Base-by-base conservation (phyloP, 1,140 invertebrate genomes). In the Halyomorpha halys region DNA sequence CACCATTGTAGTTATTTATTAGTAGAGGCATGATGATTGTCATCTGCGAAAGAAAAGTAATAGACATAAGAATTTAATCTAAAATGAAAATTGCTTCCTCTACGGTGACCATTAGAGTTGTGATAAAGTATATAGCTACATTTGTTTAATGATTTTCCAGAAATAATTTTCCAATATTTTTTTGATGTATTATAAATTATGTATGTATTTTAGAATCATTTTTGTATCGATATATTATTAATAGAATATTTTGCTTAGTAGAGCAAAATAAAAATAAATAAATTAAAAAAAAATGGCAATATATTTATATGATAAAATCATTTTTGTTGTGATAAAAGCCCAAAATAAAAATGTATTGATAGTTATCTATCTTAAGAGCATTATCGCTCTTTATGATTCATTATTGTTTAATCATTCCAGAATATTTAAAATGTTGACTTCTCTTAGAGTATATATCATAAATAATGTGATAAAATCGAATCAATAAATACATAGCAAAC, bases 341-440 rank as follows among this genome's bases (percentile, higher is more conserved):
- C 21, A 19, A 18, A 11, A 49, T 18, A 19, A 49, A 18, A 49
- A 21, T 49, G n/a, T 19, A 49, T 21, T 16, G n/a, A 19, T 21
- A 49, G 21, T 49, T 47, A 49, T 18, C n/a, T 49, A 21, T 49
- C n/a, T 18, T 19, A 2, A 49, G 21, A 5, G n/a, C 21, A 8
- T 19, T 18, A 21, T 8, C 6, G 21, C 21, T 19, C 47, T 19
- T 49, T 49, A 19, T 49, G 11, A 49, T 19, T 49, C n/a, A 49
- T 49, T 56, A 56, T 56, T 56, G 19, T 16, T 56, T 56, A 23
- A 56, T 56, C 53, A 56, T 56, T 56, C 53, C 53, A 56, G 15
- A 56, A 49, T 18, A 56, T 56, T 56, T 56, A 56, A 56, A 56
- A 23, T 56, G 19, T 56, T 56, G 53, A 56, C 23, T 56, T 56